Percentiles rank a stretch among this genome's conserved stretches.
phyloP scores from a whole-genome alignment of 2,888 invertebrate species.

The Pseudolycoriella hygida region DNA sequence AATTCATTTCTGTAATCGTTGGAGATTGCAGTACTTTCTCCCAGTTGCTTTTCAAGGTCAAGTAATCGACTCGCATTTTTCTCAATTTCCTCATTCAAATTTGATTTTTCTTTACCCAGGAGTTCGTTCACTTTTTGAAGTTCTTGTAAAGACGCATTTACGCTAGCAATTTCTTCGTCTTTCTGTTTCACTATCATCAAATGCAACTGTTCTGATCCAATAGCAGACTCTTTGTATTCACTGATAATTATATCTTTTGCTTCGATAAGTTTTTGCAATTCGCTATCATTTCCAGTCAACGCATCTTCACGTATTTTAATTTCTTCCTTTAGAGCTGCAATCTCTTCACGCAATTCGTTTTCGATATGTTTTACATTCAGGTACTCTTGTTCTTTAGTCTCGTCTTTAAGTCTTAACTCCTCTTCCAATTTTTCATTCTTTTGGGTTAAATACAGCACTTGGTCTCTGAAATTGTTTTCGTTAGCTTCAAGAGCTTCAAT shows the following conservation, averaged over 20 bases:
- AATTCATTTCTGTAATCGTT: no score
- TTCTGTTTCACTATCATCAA: no score
- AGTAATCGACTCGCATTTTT: no score
- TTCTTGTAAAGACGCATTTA: no score
- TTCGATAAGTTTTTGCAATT: neutral
- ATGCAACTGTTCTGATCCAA: no score
- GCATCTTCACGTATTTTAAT: conserved; percentile 6
- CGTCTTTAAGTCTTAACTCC: conserved; percentile 19
- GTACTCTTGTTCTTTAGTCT: conserved; percentile 19
- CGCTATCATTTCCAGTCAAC: neutral
- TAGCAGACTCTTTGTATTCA: no score
- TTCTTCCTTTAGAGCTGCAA: conserved; percentile 13
- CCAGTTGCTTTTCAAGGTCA: no score
- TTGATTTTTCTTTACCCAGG: no score
- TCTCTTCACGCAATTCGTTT: conserved; percentile 9
- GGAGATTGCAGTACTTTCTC: no score
- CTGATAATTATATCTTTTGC: neutral
- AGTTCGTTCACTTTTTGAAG: no score
- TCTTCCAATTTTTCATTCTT: conserved; percentile 34
- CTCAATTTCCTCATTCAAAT: no score
- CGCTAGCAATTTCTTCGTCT: no score
- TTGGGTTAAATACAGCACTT: conserved; percentile 9
- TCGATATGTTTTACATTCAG: conserved; percentile 19
- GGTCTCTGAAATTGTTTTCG: conserved; percentile 4
- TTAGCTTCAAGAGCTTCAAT: neutral